Evolutionary conservation across 2,113 vertebrate species (phyloP), one percentile per base, ranked within the genome.

Genomic region (Dipodomys ordii): DNA sequence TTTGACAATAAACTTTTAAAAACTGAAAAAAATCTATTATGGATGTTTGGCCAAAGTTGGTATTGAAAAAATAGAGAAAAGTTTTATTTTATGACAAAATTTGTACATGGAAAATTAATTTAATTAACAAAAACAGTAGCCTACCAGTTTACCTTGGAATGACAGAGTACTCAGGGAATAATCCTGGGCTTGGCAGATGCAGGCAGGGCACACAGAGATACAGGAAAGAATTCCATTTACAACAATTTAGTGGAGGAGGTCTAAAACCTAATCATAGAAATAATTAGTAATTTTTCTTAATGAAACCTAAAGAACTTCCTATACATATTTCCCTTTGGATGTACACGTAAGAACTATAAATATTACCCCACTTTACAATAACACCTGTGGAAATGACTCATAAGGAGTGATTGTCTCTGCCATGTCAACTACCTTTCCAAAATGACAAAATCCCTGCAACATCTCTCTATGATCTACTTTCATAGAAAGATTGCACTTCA

Each of bases 101-200:
- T 88, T 83, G 1, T 92, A 19, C 10, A 83, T 16, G 83, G 49
- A 94, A 82, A 94, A 79, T 77, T 62, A 72, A 72, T 65, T 81
- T 87, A 83, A 88, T 39, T 39, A 39, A 39, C 39, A 39, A 39
- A 39, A 39, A 39, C 39, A 30, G 28, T 53, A 78, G 30, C 76
- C 9, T 1, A 46, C 1, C 91, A 27, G 44, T 88, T 94, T 87
- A 92, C 53, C 25, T 87, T 32, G 71, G 57, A 5, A 60, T 27
- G 11, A 20, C 71, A 82, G 94, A 91, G 74, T 2, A 87, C 87
- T 87, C 8, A 83, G 20, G 46, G 28, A 65, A 71, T 88, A 73
- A 83, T 77, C 27, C 49, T 83, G 78, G 39, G 19, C 44, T 88
- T 94, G 79, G 28, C 62, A 73, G 74, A 88, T 39, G 73, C 0